phyloP scores from a whole-genome alignment of 64 coral and sea anemone species.

The Trachythela sp. region DNA sequence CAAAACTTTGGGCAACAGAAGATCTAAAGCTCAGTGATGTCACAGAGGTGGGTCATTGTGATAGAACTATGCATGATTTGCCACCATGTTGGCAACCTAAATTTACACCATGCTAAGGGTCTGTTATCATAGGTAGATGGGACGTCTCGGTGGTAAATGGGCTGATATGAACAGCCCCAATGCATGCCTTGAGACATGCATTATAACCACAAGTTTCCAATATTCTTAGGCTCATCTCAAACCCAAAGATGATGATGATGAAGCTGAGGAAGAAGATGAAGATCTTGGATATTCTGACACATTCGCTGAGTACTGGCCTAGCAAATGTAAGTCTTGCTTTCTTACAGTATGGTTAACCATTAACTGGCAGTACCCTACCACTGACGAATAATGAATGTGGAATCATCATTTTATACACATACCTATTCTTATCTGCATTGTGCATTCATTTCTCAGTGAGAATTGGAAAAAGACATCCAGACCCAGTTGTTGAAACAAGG shows the following conservation, averaged over 20 bases:
- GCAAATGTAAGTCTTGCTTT: constrained; percentile 75
- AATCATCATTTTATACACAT: too few relatives aligned
- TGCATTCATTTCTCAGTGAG: constrained; percentile 51
- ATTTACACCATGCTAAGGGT: too few relatives aligned
- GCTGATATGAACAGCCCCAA: too few relatives aligned
- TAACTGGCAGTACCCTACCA: too few relatives aligned
- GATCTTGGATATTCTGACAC: constrained; percentile 94
- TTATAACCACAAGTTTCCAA: not conserved
- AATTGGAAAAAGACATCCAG: constrained; percentile 76
- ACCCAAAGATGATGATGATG: constrained; percentile 48
- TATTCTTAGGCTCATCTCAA: not conserved
- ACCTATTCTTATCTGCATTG: too few relatives aligned
- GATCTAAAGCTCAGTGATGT: constrained; percentile 62
- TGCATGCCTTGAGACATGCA: not conserved
- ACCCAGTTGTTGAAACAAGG: constrained; percentile 98
- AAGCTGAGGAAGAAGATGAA: constrained; percentile 90
- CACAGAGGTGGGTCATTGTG: not conserved
- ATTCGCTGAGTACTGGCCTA: constrained; percentile 89
- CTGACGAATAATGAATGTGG: too few relatives aligned
- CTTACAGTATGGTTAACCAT: not conserved
- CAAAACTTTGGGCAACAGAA: constrained; percentile 80
- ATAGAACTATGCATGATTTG: not conserved
- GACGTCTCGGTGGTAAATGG: too few relatives aligned
- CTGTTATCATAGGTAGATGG: too few relatives aligned
- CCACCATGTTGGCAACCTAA: not conserved